Evolutionary conservation across 2,797 vertebrate species (phyloP).

Genomic region (Nasua narica): DNA sequence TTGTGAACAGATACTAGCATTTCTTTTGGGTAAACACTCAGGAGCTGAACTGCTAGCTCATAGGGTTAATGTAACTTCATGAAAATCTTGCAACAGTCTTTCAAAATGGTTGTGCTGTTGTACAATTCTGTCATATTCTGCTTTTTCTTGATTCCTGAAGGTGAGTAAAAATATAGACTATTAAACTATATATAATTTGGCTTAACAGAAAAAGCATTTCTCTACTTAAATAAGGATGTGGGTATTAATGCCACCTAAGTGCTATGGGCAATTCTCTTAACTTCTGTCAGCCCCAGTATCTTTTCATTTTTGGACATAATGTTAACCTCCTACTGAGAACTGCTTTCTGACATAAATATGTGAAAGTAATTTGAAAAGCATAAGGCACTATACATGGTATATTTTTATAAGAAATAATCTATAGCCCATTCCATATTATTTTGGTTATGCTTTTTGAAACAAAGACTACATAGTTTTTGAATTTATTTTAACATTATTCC

Average conservation of each 20-base stretch:
- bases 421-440: neutral
- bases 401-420: neutral
- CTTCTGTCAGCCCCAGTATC: neutral
- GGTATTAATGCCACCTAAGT: neutral
- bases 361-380: slow-evolving; percentile 43
- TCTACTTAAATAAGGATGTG: neutral
- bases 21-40: neutral
- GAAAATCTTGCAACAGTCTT: slow-evolving; percentile 9
- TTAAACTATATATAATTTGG: neutral
- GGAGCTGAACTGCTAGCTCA: neutral
- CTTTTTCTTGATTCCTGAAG: slow-evolving; percentile 17
- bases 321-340: slow-evolving; percentile 6
- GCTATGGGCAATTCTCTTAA: neutral
- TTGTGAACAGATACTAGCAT: neutral
- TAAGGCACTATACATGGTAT: neutral
- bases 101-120: neutral
- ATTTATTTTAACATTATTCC: slow-evolving; percentile 15
- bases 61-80: neutral
- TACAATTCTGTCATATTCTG: neutral
- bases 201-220: neutral
- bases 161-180: slow-evolving; percentile 26
- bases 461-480: neutral
- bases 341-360: slow-evolving; percentile 5
- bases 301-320: slow-evolving; percentile 21
- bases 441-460: slow-evolving; percentile 22